Evolutionary conservation across 1,140 invertebrate species (phyloP).

Genomic region (Panonychus citri): DNA sequence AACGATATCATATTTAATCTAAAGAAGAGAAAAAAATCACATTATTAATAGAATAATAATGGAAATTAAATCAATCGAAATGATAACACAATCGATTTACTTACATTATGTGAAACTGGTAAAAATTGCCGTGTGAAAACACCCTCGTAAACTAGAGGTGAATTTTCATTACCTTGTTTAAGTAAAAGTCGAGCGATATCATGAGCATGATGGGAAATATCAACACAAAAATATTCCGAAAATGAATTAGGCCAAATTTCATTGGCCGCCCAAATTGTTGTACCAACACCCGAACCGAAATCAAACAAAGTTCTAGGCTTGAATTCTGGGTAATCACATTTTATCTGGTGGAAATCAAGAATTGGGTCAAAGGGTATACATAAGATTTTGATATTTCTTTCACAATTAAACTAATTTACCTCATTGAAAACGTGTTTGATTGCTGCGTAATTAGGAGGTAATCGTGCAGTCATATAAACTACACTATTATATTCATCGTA

Average conservation of each 20-base stretch:
- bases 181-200: constrained; percentile 46
- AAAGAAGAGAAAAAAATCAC: constrained; percentile 10
- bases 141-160: constrained; percentile 24
- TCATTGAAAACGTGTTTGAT: constrained; percentile 45
- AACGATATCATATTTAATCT: constrained; percentile 51
- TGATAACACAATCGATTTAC: constrained; percentile 11
- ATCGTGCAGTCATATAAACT: constrained; percentile 41
- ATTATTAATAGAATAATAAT: constrained; percentile 1
- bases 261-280: constrained; percentile 51
- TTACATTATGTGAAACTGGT: constrained; percentile 36
- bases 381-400: too few species aligned
- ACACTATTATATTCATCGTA: constrained; percentile 37
- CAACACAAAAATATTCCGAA: constrained; percentile 57
- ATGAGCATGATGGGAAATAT: constrained; percentile 51
- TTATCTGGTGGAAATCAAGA: constrained; percentile 9
- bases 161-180: constrained; percentile 30
- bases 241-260: constrained; percentile 40
- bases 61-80: constrained; percentile 3
- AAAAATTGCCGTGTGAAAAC: constrained; percentile 56
- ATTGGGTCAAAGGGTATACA: too few species aligned
- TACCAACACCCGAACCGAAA: constrained; percentile 70
- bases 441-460: constrained; percentile 47
- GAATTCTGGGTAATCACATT: constrained; percentile 34
- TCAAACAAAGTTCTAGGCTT: constrained; percentile 52
- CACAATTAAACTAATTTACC: too few species aligned